Conservation (phyloP, 2,797 vertebrate species). For the Chiroxiphia lanceolata region DNA sequence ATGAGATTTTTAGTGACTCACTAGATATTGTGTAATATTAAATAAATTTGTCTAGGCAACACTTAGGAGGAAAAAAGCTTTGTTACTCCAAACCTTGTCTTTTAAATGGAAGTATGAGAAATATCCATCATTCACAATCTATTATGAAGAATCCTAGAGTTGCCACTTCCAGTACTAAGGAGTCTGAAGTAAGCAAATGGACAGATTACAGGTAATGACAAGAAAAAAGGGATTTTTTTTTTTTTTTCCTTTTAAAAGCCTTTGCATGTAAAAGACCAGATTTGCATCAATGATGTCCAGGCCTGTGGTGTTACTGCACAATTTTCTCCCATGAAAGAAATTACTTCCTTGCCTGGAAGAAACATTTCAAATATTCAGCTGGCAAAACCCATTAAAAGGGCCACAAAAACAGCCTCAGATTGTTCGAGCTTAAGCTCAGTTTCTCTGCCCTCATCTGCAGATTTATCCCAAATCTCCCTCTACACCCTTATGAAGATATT, state of each 20-base stretch:
- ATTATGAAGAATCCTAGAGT: neutral
- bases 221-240: neutral
- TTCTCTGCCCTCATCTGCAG: neutral
- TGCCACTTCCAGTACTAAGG: neutral
- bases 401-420: neutral
- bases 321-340: neutral
- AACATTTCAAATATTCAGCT: neutral
- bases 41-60: neutral
- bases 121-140: neutral
- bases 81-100: neutral
- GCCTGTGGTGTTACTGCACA: neutral
- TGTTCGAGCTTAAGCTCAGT: neutral
- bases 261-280: neutral
- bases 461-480: neutral
- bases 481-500: neutral
- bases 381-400: neutral
- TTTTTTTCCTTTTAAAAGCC: neutral
- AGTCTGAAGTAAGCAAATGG: neutral
- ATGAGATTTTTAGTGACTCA: neutral
- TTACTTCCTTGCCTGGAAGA: neutral
- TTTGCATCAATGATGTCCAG: neutral
- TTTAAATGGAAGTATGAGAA: neutral
- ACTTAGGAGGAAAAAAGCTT: neutral
- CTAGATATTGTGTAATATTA: neutral
- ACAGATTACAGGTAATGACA: neutral